phyloP scores from a whole-genome alignment of 1,140 invertebrate genomes.

The Nylanderia fulva region DNA sequence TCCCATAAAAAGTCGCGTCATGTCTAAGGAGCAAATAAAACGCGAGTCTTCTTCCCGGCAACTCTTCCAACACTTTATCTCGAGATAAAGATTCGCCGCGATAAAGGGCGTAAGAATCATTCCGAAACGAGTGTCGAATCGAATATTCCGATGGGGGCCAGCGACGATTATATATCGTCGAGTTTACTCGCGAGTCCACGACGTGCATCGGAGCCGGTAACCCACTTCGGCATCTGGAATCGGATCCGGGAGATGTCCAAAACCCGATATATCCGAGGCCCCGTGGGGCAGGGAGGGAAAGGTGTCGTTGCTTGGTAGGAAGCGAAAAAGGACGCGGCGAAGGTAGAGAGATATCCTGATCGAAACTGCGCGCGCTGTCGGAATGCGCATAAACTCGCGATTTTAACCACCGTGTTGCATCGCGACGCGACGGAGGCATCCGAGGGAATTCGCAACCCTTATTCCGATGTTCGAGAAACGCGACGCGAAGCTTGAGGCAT shows the following conservation, averaged over 20 bases:
- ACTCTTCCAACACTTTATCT: slow-evolving; percentile 42
- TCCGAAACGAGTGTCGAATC: slow-evolving; percentile 12
- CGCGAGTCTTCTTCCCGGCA: neutral
- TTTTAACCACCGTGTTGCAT: slow-evolving; percentile 65
- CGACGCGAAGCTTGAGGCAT: neutral
- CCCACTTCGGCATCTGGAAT: slow-evolving; percentile 71
- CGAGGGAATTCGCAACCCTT: slow-evolving; percentile 61
- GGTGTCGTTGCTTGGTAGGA: slow-evolving; percentile 15
- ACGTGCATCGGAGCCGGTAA: slow-evolving; percentile 63
- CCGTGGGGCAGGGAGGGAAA: neutral
- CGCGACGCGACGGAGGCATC: slow-evolving; percentile 42
- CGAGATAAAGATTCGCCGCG: slow-evolving; percentile 38
- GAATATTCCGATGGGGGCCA: slow-evolving; percentile 16
- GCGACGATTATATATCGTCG: slow-evolving; percentile 43
- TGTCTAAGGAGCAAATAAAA: slow-evolving; percentile 3
- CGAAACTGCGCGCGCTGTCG: slow-evolving; percentile 63
- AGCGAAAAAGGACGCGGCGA: slow-evolving; percentile 43
- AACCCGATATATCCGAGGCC: slow-evolving; percentile 74
- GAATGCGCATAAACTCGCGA: slow-evolving; percentile 76
- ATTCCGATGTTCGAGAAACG: slow-evolving; percentile 32
- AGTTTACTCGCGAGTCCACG: slow-evolving; percentile 24
- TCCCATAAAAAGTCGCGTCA: slow-evolving; percentile 1
- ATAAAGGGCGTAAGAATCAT: slow-evolving; percentile 31
- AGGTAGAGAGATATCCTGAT: slow-evolving; percentile 56
- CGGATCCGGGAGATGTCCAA: slow-evolving; percentile 73